These are phyloP conservation scores for Littorina saxatilis DNA, from an alignment of 1,140 invertebrate species.

Conservation along the genomic window DNA sequence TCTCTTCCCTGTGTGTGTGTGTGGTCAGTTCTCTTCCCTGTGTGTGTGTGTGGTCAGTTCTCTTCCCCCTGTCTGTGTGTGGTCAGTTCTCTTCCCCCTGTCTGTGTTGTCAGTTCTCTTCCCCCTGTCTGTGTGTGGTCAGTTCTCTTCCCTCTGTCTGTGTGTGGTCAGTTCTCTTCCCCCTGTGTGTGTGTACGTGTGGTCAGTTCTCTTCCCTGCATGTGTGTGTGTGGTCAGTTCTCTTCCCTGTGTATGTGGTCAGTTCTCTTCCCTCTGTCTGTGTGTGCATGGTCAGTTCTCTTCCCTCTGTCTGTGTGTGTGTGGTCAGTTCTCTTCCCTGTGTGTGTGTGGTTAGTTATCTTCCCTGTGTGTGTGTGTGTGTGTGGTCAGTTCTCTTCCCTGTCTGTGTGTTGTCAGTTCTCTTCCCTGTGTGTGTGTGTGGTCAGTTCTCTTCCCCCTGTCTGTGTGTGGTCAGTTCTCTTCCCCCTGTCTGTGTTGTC, in stretches of 20 bases:
- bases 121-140: neutral
- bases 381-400: too few species aligned
- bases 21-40: too few species aligned
- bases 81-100: neutral
- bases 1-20: neutral
- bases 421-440: neutral
- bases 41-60: neutral
- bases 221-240: too few species aligned
- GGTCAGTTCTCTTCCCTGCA: too few species aligned
- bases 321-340: conserved; percentile 77
- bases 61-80: neutral
- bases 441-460: neutral
- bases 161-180: too few species aligned
- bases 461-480: too few species aligned
- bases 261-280: neutral
- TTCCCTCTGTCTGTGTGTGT: conserved; percentile 95
- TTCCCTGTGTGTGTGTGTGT: too few species aligned
- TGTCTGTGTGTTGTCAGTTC: too few species aligned
- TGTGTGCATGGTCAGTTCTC: conserved; percentile 44
- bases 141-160: neutral
- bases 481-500: conserved; percentile 92
- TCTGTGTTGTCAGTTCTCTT: too few species aligned
- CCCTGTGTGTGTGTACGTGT: too few species aligned
- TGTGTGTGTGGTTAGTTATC: neutral
- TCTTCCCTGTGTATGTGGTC: neutral